Conservation (phyloP, 2,113 vertebrate species). For the Willisornis vidua region DNA sequence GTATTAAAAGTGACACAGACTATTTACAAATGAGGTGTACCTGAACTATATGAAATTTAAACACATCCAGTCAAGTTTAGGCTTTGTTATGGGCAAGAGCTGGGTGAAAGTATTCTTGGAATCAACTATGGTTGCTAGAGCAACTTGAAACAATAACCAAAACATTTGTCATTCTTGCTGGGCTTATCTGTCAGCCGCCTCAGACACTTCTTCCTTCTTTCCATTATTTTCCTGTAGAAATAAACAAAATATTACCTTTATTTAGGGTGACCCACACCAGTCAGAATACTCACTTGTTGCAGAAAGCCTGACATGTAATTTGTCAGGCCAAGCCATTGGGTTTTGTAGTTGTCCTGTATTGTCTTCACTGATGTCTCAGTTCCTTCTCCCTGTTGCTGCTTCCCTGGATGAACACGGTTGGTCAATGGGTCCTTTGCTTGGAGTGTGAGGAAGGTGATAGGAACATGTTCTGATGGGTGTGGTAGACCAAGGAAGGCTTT, state of each 20-base stretch:
- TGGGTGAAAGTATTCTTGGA: not conserved
- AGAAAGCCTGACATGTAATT: not conserved
- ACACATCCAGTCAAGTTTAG: slow-evolving; percentile 30
- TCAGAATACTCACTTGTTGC: not conserved
- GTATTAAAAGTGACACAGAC: not conserved
- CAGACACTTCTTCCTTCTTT: not conserved
- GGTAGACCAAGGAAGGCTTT: not conserved
- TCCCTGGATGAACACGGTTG: not conserved
- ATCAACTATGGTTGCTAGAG: not conserved
- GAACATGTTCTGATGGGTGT: not conserved
- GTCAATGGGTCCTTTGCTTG: not conserved
- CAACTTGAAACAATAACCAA: not conserved
- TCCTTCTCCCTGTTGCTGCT: not conserved
- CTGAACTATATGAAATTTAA: slow-evolving; percentile 21
- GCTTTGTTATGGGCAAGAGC: not conserved
- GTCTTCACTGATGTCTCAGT: not conserved
- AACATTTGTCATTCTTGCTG: not conserved
- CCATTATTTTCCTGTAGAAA: not conserved
- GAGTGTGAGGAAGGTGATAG: not conserved
- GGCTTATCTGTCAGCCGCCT: not conserved
- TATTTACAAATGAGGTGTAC: slow-evolving; percentile 32
- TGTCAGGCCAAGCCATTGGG: not conserved
- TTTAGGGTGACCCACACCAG: not conserved
- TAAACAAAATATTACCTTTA: not conserved
- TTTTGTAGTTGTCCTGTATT: not conserved